Conservation (phyloP, 2,113 vertebrate genomes). For the Zeus faber region DNA sequence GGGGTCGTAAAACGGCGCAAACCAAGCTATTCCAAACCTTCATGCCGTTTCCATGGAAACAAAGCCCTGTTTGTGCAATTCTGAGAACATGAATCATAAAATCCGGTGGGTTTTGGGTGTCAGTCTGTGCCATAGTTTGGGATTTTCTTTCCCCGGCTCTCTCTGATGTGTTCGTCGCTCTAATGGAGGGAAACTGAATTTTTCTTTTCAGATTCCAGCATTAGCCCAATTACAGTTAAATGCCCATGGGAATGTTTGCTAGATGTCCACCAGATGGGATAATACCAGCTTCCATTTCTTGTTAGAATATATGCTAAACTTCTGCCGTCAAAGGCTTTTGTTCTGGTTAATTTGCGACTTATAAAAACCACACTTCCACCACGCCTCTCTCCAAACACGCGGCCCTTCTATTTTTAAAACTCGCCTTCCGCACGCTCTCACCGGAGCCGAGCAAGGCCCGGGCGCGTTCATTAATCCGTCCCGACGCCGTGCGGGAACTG, state of each 20-base stretch:
- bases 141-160: no score
- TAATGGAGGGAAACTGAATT: conserved; percentile 22
- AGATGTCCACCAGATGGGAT: conserved; percentile 44
- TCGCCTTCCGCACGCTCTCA: no score
- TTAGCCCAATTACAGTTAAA: conserved; percentile 20
- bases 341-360: no score
- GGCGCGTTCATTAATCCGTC: no score
- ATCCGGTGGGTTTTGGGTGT: neutral
- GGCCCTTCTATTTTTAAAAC: no score
- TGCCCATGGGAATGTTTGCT: conserved; percentile 10
- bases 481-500: no score
- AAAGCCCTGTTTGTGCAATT: neutral
- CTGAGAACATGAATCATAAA: neutral
- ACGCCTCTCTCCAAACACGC: no score
- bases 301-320: no score
- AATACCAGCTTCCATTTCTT: conserved; percentile 13
- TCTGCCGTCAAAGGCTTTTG: no score
- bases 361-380: no score
- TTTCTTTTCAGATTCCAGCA: conserved; percentile 9
- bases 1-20: conserved; percentile 31
- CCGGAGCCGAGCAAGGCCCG: no score
- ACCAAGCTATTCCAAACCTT: conserved; percentile 6
- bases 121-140: no score
- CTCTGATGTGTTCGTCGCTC: conserved; percentile 10
- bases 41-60: conserved; percentile 13